Conservation (phyloP, 1,140 invertebrate species). For the Drosophila ironensis region DNA sequence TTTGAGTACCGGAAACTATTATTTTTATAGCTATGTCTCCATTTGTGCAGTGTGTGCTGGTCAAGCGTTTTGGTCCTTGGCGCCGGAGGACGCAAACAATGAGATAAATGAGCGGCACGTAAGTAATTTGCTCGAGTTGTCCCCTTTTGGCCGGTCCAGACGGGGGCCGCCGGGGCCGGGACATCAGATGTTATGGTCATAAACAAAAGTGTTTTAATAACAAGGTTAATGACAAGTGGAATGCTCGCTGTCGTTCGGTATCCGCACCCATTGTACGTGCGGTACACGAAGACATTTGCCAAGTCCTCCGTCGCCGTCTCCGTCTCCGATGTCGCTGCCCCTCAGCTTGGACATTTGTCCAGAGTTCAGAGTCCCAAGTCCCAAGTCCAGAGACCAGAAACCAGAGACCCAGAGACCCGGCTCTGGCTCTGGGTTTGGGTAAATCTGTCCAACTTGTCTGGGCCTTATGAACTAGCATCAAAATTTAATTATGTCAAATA, state of each 20-base stretch:
- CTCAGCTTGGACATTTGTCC: constrained; percentile 1
- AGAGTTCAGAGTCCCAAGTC: too few species aligned
- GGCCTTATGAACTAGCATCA: constrained; percentile 68
- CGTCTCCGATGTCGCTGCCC: constrained; percentile 21
- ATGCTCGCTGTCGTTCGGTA: too few species aligned
- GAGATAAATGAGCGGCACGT: constrained; percentile 77
- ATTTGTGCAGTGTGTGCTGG: constrained; percentile 28
- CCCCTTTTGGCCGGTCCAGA: constrained; percentile 3
- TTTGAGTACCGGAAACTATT: too few species aligned
- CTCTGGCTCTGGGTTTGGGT: too few species aligned
- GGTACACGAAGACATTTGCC: constrained; percentile 36
- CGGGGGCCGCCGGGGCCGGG: constrained; percentile 3
- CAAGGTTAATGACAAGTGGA: constrained; percentile 81
- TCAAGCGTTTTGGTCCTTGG: constrained; percentile 10
- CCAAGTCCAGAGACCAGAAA: too few species aligned
- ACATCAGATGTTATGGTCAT: constrained; percentile 81
- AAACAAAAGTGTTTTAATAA: constrained; percentile 81
- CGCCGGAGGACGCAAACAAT: constrained; percentile 18
- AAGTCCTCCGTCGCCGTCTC: constrained; percentile 24
- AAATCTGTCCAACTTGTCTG: constrained; percentile 45
- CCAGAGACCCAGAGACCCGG: too few species aligned
- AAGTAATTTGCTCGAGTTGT: constrained; percentile 71
- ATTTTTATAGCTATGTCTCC: too few species aligned
- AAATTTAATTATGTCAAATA: constrained; percentile 80
- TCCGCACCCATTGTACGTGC: too few species aligned